Conservation (phyloP, 2,888 invertebrate species). For the Anorthoa munda region DNA sequence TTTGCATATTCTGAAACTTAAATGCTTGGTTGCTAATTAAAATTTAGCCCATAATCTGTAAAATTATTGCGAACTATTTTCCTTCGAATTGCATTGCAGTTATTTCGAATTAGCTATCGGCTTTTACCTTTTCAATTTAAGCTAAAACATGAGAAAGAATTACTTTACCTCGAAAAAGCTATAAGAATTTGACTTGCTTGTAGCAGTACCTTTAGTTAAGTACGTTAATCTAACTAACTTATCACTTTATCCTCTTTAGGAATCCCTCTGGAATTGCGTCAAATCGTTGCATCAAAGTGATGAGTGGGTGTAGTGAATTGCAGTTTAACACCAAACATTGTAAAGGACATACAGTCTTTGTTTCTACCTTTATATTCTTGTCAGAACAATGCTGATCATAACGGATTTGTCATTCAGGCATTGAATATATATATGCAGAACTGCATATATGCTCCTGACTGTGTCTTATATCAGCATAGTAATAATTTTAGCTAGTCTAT, state of each 20-base stretch:
- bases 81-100: background rate
- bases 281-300: constrained; percentile 47
- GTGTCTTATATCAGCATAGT: constrained; percentile 8
- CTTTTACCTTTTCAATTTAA: background rate
- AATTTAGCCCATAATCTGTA: background rate
- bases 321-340: constrained; percentile 64
- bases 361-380: constrained; percentile 50
- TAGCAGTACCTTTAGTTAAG: background rate
- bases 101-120: background rate
- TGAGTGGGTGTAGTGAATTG: constrained; percentile 68
- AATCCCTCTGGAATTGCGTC: constrained; percentile 20
- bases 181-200: background rate
- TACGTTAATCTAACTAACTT: background rate
- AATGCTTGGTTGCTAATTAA: background rate
- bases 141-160: background rate
- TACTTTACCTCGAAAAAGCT: background rate
- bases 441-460: background rate
- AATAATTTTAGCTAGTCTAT: constrained; percentile 1
- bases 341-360: constrained; percentile 64
- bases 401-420: constrained; percentile 30
- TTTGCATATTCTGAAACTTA: background rate
- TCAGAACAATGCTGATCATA: constrained; percentile 37
- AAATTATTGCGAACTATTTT: background rate
- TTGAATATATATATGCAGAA: background rate
- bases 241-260: constrained; percentile 14